Percentiles rank a stretch among this genome's conserved stretches.
Conservation (phyloP, 2,113 vertebrate species). For the Arvicanthis niloticus region DNA sequence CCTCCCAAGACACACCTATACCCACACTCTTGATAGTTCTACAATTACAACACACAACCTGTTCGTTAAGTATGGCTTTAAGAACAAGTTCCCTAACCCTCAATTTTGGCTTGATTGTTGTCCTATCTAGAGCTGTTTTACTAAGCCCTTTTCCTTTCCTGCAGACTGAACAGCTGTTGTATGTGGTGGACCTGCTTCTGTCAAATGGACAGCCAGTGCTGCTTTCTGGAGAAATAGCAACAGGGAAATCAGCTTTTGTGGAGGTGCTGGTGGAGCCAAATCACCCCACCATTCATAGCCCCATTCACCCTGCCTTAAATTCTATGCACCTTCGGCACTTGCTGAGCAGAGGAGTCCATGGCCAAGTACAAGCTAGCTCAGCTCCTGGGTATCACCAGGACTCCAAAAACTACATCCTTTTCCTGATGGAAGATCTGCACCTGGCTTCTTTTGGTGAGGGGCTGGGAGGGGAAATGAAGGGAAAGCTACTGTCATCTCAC, state of each 20-base stretch:
- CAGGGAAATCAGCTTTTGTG: constrained; percentile 90
- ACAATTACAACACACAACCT: not conserved
- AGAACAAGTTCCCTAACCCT: constrained; percentile 14
- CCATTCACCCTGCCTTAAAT: constrained; percentile 81
- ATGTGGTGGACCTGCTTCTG: constrained; percentile 87
- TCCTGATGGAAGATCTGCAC: constrained; percentile 92
- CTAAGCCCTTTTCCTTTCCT: constrained; percentile 37
- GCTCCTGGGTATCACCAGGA: not conserved
- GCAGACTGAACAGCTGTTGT: constrained; percentile 87
- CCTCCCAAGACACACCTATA: not conserved
- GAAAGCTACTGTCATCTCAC: not conserved
- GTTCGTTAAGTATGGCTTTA: constrained; percentile 28
- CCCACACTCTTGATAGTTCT: not conserved
- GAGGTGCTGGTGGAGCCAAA: constrained; percentile 84
- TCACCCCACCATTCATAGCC: constrained; percentile 78
- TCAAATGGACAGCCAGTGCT: constrained; percentile 87
- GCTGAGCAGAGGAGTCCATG: constrained; percentile 78
- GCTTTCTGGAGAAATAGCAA: constrained; percentile 88
- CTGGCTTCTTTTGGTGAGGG: constrained; percentile 89
- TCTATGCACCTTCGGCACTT: constrained; percentile 83
- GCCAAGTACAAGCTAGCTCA: constrained; percentile 33
- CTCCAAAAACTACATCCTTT: constrained; percentile 74
- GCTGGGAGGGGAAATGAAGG: not conserved
- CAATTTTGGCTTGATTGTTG: not conserved
- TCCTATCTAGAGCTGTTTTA: not conserved